phyloP scores from a whole-genome alignment of 2,888 invertebrate genomes.

The Anoplius nigerrimus region DNA sequence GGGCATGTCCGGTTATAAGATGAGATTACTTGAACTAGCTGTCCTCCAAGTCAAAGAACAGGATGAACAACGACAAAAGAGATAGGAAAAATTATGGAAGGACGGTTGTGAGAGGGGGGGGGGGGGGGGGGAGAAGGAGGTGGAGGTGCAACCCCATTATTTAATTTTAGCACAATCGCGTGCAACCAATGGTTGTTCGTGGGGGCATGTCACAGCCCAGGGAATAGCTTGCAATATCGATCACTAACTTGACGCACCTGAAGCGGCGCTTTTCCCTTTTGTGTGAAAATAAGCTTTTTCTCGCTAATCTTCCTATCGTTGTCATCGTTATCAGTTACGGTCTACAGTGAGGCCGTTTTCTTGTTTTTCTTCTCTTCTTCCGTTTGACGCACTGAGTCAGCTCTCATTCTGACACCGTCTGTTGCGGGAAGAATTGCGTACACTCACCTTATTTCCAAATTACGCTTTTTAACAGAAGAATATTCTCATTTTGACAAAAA shows the following conservation, averaged over 20 bases:
- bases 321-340: too few relatives aligned
- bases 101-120: neutral
- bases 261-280: slow-evolving; percentile 39
- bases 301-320: neutral
- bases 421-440: too few relatives aligned
- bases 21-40: too few relatives aligned
- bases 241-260: slow-evolving; percentile 58
- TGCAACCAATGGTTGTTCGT: slow-evolving; percentile 53
- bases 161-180: slow-evolving; percentile 62
- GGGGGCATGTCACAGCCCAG: slow-evolving; percentile 53
- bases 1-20: too few relatives aligned
- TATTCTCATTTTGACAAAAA: too few relatives aligned
- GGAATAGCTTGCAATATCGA: slow-evolving; percentile 63
- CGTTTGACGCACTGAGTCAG: neutral
- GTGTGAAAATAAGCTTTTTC: slow-evolving; percentile 22
- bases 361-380: too few relatives aligned
- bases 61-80: neutral
- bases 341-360: too few relatives aligned
- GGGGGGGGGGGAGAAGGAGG: neutral
- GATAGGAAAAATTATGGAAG: neutral
- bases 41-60: neutral
- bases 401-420: too few relatives aligned
- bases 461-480: too few relatives aligned
- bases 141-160: slow-evolving; percentile 37
- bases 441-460: too few relatives aligned